A percentile compares a stretch with the other conserved stretches of the same genome.
These are phyloP conservation scores for Eretmocerus hayati DNA, from an alignment of 2,888 invertebrate species.

Conservation along the genomic window DNA sequence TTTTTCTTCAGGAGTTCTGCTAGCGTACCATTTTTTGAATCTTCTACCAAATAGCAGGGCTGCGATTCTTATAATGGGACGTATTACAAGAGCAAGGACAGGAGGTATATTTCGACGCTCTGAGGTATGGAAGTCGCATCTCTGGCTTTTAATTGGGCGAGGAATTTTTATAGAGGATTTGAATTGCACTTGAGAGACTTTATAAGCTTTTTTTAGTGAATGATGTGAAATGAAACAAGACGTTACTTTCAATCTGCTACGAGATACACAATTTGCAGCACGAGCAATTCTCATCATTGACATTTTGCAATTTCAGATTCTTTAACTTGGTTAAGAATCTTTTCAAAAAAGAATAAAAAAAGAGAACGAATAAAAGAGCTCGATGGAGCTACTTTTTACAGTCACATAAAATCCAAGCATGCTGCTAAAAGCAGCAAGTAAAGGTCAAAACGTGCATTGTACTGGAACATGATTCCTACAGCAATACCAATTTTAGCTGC, in stretches of 20 bases:
- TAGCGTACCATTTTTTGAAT: constrained; percentile 47
- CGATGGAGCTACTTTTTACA: constrained; percentile 2
- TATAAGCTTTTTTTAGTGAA: constrained; percentile 2
- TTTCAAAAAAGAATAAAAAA: too few species aligned
- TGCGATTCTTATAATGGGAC: constrained; percentile 36
- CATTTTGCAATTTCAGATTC: constrained; percentile 5
- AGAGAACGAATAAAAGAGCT: neutral
- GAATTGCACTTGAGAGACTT: constrained; percentile 5
- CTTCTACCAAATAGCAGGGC: constrained; percentile 41
- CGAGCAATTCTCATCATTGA: constrained; percentile 9
- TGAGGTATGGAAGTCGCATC: constrained; percentile 32
- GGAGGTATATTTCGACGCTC: constrained; percentile 31
- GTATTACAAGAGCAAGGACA: constrained; percentile 33
- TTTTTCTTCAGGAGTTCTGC: constrained; percentile 38
- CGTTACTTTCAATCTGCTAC: constrained; percentile 5
- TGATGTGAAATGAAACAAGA: constrained; percentile 7
- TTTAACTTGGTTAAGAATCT: neutral
- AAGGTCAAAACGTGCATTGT: constrained; percentile 28
- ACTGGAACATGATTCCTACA: constrained; percentile 29
- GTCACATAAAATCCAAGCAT: constrained; percentile 29
- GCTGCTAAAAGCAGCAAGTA: constrained; percentile 30
- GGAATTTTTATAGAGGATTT: constrained; percentile 4
- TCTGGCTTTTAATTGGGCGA: constrained; percentile 4
- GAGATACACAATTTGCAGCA: constrained; percentile 2
- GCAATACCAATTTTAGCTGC: constrained; percentile 30